Base-by-base conservation (phyloP, 2,113 vertebrate species). In the Astatotilapia flaviijosephi region DNA sequence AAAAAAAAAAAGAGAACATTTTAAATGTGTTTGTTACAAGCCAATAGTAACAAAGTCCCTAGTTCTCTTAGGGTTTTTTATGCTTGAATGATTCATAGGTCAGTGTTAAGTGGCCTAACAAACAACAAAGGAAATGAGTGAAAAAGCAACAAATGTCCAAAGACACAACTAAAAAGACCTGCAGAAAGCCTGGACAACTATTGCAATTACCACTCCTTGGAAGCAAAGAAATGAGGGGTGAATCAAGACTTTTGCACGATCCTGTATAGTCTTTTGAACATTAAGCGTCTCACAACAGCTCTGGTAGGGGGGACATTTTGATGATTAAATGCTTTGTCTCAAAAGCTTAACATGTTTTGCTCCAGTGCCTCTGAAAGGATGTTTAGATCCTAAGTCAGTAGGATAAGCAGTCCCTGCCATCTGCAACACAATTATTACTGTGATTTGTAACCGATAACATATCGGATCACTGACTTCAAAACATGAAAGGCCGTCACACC, bases 401-500 rank as follows among this genome's bases (percentile, higher is more conserved):
- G 40, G 9, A 73, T 75, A 13, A 58, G 62, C 14, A 21, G 70
- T 37, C 40, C 19, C 37, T 83, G 33, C 77, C 9, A 7, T 79
- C 11, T 85, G 54, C 60, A 83, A 62, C 86, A 75, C 40, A 85
- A 88, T 86, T 62, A 86, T 49, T 47, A 83, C 33, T 82, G 51
- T 21, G 82, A 81, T 86, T 86, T 88, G 45, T 82, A 26, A 80
- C 80, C 8, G 89, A 94, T 93, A 91, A 86, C 40, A 7, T 80
- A 87, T 92, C 79, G 82, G 68, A 84, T 82, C 31, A 19, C 73
- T 77, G 85, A 91, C 84, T 82, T 87, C 73, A 62, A 93, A 94
- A 83, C 49, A 89, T 88, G 40, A 88, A 82, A 91, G 79, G 65
- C 47, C 28, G 86, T 83, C 33, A 79, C 88, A 86, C 89, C 60